Evolutionary conservation across 2,888 invertebrate genomes (phyloP).

Genomic region (Drosophila flavopinicola): DNA sequence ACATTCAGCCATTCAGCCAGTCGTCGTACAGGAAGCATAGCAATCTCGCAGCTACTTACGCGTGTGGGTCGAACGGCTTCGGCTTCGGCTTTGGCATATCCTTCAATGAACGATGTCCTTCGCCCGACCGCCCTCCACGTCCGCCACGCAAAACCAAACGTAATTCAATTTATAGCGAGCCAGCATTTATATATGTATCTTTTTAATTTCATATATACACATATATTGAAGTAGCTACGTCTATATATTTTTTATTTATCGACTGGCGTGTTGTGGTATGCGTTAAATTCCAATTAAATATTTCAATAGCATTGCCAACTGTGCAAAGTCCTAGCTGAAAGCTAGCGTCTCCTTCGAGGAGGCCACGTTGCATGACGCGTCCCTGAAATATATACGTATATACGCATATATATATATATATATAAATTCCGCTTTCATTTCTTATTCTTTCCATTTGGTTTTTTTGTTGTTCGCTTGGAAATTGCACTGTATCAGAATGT

Average conservation of each 20-base stretch:
- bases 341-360: constrained; percentile 9
- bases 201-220: constrained; percentile 38
- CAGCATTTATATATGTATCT: constrained; percentile 25
- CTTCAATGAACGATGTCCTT: neutral
- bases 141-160: constrained; percentile 34
- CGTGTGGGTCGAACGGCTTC: constrained; percentile 63
- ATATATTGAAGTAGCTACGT: constrained; percentile 31
- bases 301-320: constrained; percentile 69
- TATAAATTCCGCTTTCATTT: constrained; percentile 52
- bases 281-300: constrained; percentile 80
- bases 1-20: constrained; percentile 3
- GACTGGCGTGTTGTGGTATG: constrained; percentile 67
- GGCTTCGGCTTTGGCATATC: constrained; percentile 56
- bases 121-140: too few relatives aligned
- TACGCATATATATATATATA: constrained; percentile 43
- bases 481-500: constrained; percentile 71
- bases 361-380: constrained; percentile 39
- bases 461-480: constrained; percentile 37
- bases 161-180: constrained; percentile 73
- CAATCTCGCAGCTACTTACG: constrained; percentile 76
- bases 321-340: constrained; percentile 7
- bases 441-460: constrained; percentile 18
- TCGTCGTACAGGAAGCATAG: constrained; percentile 50
- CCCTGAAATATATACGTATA: constrained; percentile 26
- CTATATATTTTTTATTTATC: constrained; percentile 70